Base-by-base conservation (phyloP, 1,140 invertebrate genomes). In the Cherax quadricarinatus region DNA sequence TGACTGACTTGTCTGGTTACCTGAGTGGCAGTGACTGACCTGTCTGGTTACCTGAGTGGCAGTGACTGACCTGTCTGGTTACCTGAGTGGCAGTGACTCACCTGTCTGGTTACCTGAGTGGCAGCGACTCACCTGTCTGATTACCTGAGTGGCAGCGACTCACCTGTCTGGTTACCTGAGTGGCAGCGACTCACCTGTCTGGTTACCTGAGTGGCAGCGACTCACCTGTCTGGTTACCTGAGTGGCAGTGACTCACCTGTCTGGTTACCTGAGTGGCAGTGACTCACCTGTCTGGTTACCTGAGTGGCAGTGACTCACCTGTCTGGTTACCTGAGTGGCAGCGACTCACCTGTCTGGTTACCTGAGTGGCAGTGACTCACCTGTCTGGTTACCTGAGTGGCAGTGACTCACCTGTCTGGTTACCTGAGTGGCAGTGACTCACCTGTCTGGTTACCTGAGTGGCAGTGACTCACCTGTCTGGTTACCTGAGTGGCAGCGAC, bases 1-100 rank as follows among this genome's bases (percentile, higher is more conserved):
- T 41, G 83, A 30, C 83, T 85, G 62, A 48, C 18, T 10, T 70
- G 21, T 60, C 60, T 85, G 83, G 70, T 85, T 85, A 85, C 83
- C 21, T 41, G 30, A 41, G 30, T 41, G 24, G 82, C 53, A n/a
- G 60, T 24, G 30, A 41, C 30, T 41, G 0, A 41, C 30, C 30
- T 41, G 30, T 41, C 30, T 41, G 30, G 30, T 41, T 41, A 41
- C 30, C 30, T 41, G 30, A 41, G 30, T 41, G 30, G 30, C 30
- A 41, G 30, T 41, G 83, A 30, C 83, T 85, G 62, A 48, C 18
- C 24, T 70, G 21, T 60, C 60, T 85, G 83, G 70, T 85, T 85
- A 85, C 83, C 3, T 53, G 18, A n/a, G 60, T 41, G 30, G 30
- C 30, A 41, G 30, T 41, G 30, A 41, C 30, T 41, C 30, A 41